Percentiles rank a stretch among this genome's conserved stretches.
phyloP scores from a whole-genome alignment of 1,140 invertebrate genomes.

The Pachypsylla venusta region DNA sequence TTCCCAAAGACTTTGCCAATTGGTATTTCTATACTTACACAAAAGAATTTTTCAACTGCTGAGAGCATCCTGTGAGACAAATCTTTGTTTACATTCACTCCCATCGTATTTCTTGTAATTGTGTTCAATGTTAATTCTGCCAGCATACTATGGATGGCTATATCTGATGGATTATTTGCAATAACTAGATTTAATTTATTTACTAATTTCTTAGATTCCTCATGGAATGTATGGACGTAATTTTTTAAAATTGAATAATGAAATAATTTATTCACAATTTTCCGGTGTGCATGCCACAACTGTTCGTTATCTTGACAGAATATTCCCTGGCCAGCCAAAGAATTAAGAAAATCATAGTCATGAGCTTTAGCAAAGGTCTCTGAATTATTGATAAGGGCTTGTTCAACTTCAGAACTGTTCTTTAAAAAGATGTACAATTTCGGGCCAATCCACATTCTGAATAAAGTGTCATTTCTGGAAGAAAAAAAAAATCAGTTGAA shows the following conservation, averaged over 20 bases:
- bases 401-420: not conserved
- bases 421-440: constrained; percentile 4
- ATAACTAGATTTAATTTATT: not conserved
- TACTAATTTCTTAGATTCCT: not conserved
- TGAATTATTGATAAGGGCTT: not conserved
- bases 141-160: constrained; percentile 3
- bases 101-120: constrained; percentile 6
- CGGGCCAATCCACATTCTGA: not conserved
- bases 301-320: not conserved
- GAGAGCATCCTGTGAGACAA: not conserved
- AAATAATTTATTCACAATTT: constrained; percentile 2
- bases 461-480: not conserved
- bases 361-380: constrained; percentile 1
- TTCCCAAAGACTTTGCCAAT: too few species aligned
- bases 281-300: constrained; percentile 2
- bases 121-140: not conserved
- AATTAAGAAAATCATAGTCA: constrained; percentile 2
- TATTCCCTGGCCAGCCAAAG: not conserved
- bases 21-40: too few species aligned
- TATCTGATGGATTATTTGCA: constrained; percentile 4
- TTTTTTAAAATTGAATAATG: not conserved
- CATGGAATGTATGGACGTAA: constrained; percentile 1
- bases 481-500: not conserved
- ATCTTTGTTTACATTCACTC: not conserved
- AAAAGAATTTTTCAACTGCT: constrained; percentile 7